Conservation (phyloP, 2,888 invertebrate genomes). For the Sympetrum striolatum region DNA sequence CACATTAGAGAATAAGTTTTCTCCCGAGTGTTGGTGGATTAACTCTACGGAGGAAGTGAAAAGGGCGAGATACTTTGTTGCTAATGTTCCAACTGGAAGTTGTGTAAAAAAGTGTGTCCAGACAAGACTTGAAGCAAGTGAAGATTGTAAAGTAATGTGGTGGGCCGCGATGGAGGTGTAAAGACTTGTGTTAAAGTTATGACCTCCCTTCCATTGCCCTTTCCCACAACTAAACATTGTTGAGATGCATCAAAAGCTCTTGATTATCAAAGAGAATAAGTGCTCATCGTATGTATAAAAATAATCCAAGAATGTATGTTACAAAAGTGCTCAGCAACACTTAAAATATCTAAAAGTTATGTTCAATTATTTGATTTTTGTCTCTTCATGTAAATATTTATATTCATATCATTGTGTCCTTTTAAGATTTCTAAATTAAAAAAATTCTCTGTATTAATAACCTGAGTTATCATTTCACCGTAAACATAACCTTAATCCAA, state of each 20-base stretch:
- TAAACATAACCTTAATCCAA: too few species aligned
- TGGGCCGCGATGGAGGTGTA: neutral
- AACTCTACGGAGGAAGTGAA: neutral
- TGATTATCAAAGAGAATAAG: constrained; percentile 45
- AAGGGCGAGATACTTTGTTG: constrained; percentile 7
- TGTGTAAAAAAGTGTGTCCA: constrained; percentile 34
- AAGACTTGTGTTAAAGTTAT: constrained; percentile 54
- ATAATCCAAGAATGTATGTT: constrained; percentile 52
- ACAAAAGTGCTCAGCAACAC: constrained; percentile 47
- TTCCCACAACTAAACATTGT: constrained; percentile 59
- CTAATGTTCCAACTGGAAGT: constrained; percentile 20
- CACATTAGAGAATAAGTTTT: constrained; percentile 39
- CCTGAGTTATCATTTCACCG: neutral
- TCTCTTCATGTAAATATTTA: constrained; percentile 68
- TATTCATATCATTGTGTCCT: constrained; percentile 73
- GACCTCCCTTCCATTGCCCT: constrained; percentile 59
- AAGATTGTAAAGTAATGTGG: neutral
- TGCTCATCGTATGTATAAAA: constrained; percentile 49
- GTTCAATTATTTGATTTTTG: constrained; percentile 57
- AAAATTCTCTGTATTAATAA: constrained; percentile 51
- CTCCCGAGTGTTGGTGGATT: constrained; percentile 39
- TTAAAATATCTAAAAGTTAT: constrained; percentile 49
- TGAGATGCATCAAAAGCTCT: constrained; percentile 50
- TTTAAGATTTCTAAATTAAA: constrained; percentile 51
- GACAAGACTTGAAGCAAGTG: constrained; percentile 9